Evolutionary conservation across 2,888 invertebrate genomes (phyloP).

Genomic region (Neoaliturus tenellus): DNA sequence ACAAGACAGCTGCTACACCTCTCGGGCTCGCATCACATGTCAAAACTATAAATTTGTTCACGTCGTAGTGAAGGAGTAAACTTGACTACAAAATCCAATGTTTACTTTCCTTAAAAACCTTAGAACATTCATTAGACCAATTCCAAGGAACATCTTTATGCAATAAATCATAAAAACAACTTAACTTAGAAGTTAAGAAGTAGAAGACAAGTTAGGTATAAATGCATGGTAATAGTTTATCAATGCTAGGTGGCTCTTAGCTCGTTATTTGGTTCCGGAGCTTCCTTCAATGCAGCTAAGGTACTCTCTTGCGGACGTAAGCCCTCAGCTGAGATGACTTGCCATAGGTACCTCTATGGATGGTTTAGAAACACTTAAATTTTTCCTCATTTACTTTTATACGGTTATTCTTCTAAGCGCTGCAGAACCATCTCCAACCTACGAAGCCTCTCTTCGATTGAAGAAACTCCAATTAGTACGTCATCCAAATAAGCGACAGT

Average conservation of each 20-base stretch:
- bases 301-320: neutral
- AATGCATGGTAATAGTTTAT: neutral
- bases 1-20: neutral
- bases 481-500: slow-evolving; percentile 64
- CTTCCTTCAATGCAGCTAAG: neutral
- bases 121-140: neutral
- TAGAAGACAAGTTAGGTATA: neutral
- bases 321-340: neutral
- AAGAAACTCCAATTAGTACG: slow-evolving; percentile 61
- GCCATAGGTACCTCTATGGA: neutral
- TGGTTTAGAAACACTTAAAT: neutral
- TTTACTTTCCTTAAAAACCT: neutral
- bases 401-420: neutral
- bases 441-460: neutral
- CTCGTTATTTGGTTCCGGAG: neutral
- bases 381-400: neutral
- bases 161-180: neutral
- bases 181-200: neutral
- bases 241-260: neutral
- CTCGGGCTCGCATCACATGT: neutral
- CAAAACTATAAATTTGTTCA: neutral
- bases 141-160: neutral
- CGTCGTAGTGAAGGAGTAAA: neutral
- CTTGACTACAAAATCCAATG: neutral
- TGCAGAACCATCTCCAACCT: neutral